phyloP scores from a whole-genome alignment of 2,888 invertebrate species.

The Polyommatus icarus region DNA sequence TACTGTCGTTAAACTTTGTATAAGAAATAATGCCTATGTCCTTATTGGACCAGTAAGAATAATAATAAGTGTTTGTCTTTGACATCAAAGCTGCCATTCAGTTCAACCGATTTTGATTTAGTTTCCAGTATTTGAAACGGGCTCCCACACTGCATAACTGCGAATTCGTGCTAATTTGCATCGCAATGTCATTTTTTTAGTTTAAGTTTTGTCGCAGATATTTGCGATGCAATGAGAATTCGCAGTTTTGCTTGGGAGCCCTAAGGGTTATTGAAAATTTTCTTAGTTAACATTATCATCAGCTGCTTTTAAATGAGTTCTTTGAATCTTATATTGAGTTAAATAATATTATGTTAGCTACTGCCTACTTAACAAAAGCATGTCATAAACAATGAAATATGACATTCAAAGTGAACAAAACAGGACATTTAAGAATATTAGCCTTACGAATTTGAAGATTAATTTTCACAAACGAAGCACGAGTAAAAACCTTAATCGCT shows the following conservation, averaged over 20 bases:
- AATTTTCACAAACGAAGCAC: not conserved
- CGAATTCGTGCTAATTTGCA: too few relatives aligned
- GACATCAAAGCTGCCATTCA: not conserved
- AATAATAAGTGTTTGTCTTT: too few relatives aligned
- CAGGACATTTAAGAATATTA: not conserved
- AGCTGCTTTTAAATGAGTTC: not conserved
- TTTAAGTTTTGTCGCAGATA: too few relatives aligned
- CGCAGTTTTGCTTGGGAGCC: too few relatives aligned
- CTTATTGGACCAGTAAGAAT: too few relatives aligned
- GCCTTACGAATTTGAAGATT: not conserved
- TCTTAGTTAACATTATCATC: not conserved
- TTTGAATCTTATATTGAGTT: too few relatives aligned
- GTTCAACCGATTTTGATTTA: not conserved
- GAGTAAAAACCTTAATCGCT: conserved; percentile 4
- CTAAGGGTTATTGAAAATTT: not conserved
- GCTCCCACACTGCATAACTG: too few relatives aligned
- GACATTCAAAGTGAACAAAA: not conserved
- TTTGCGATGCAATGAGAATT: too few relatives aligned
- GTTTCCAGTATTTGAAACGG: not conserved
- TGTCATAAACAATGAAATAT: too few relatives aligned
- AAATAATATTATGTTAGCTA: too few relatives aligned
- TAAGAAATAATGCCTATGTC: not conserved
- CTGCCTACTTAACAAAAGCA: too few relatives aligned
- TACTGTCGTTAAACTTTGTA: not conserved
- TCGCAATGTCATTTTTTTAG: too few relatives aligned